Evolutionary conservation across 2,797 vertebrate species (phyloP).

Genomic region (Sebastes taczanowskii): DNA sequence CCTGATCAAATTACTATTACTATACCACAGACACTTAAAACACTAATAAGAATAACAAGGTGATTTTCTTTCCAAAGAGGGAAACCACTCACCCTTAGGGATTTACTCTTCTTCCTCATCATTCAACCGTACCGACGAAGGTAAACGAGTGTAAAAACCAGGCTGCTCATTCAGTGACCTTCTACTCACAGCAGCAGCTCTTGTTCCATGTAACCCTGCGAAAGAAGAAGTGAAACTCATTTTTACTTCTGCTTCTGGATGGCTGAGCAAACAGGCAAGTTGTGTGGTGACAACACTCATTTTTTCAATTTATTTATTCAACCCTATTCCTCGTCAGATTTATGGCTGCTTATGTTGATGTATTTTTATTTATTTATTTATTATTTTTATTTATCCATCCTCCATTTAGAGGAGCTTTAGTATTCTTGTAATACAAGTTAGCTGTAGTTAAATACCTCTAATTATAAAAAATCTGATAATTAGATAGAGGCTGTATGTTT

Average conservation of each 20-base stretch:
- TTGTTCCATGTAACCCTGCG: not conserved
- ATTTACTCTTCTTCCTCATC: constrained; percentile 36
- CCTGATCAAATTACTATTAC: not conserved
- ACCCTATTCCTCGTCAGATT: not conserved
- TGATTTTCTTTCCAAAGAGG: not conserved
- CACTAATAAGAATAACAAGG: not conserved
- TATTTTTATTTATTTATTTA: too few relatives aligned
- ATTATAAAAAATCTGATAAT: not conserved
- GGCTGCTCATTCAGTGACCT: constrained; percentile 13
- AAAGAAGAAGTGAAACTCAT: constrained; percentile 65
- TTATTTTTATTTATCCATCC: not conserved
- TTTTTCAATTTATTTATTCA: not conserved
- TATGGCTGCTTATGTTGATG: not conserved
- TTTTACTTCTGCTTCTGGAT: constrained; percentile 59
- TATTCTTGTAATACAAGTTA: not conserved
- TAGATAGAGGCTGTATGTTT: not conserved
- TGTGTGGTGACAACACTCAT: not conserved
- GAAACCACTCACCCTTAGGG: constrained; percentile 51
- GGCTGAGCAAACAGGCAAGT: not conserved
- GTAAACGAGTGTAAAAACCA: constrained; percentile 4
- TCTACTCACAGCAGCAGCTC: not conserved
- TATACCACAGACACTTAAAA: not conserved
- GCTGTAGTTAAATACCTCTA: not conserved
- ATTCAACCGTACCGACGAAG: not conserved
- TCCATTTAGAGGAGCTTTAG: not conserved